These are phyloP conservation scores for Progne subis DNA, from an alignment of 2,113 vertebrate species.

Conservation along the genomic window DNA sequence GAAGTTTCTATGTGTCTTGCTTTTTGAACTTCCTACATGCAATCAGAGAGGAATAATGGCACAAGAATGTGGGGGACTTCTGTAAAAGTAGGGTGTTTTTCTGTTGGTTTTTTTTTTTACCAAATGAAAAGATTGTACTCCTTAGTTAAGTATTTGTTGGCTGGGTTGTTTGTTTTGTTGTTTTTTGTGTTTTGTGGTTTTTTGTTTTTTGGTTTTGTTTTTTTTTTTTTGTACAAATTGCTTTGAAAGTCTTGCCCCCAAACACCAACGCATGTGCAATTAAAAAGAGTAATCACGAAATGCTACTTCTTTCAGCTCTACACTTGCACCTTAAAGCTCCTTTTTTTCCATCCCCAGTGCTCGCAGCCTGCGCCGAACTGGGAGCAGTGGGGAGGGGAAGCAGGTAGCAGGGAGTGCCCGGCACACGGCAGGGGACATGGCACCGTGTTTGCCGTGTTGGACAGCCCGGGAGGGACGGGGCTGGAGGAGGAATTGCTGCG, in stretches of 20 bases:
- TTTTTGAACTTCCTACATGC: not conserved
- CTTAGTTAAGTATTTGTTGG: not conserved
- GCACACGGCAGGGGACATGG: not conserved
- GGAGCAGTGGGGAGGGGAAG: not conserved
- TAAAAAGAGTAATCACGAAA: too few species aligned
- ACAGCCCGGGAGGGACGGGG: fast-evolving
- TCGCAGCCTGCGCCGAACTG: too few species aligned
- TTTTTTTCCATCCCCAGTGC: not conserved
- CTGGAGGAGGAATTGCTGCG: not conserved
- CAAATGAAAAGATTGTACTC: not conserved
- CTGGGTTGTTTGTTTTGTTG: not conserved
- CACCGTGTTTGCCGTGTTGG: not conserved
- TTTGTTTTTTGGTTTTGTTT: not conserved
- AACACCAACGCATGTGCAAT: not conserved
- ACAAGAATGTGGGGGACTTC: not conserved
- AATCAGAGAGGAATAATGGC: not conserved
- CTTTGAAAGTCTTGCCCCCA: not conserved
- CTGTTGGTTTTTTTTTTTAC: too few species aligned
- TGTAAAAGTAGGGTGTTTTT: not conserved
- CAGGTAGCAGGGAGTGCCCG: not conserved
- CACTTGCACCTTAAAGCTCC: not conserved
- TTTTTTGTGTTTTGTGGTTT: too few species aligned
- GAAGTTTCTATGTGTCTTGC: not conserved
- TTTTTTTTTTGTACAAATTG: not conserved
- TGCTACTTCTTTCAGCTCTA: not conserved